Percentiles rank a stretch among this genome's conserved stretches.
Evolutionary conservation across 2,113 vertebrate genomes (phyloP).

Genomic region (Periophthalmus modestus): DNA sequence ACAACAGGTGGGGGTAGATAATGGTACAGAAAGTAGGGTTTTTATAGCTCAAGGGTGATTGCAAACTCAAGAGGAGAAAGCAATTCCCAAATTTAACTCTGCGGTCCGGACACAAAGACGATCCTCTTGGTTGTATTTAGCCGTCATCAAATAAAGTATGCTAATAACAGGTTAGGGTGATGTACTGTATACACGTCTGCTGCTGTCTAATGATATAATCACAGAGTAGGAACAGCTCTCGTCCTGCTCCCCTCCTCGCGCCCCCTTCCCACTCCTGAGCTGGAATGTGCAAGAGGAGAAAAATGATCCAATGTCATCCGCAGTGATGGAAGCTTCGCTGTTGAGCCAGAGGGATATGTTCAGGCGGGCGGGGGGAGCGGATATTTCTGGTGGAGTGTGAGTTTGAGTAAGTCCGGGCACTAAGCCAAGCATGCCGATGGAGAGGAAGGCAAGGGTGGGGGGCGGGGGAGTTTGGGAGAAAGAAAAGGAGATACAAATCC

Average conservation of each 20-base stretch:
- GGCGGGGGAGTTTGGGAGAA: slow-evolving; percentile 21
- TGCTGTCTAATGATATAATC: slow-evolving; percentile 90
- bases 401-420: slow-evolving; percentile 85
- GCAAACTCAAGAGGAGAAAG: slow-evolving; percentile 31
- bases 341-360: slow-evolving; percentile 81
- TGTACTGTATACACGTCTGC: slow-evolving; percentile 85
- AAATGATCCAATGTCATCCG: slow-evolving; percentile 85
- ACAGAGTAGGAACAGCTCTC: slow-evolving; percentile 78
- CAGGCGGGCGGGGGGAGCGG: slow-evolving; percentile 36
- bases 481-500: slow-evolving; percentile 58
- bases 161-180: slow-evolving; percentile 87
- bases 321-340: slow-evolving; percentile 86
- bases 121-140: slow-evolving; percentile 50
- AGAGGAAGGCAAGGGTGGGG: slow-evolving; percentile 45
- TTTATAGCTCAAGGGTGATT: slow-evolving; percentile 62
- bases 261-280: slow-evolving; percentile 62
- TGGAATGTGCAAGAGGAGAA: slow-evolving; percentile 71
- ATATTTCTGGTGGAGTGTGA: slow-evolving; percentile 78
- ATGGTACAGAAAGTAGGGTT: slow-evolving; percentile 56
- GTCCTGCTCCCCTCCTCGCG: slow-evolving; percentile 27
- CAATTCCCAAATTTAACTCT: slow-evolving; percentile 35
- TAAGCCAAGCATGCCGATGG: slow-evolving; percentile 83
- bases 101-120: slow-evolving; percentile 32
- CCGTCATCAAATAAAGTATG: slow-evolving; percentile 74
- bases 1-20: slow-evolving; percentile 64